phyloP scores from a whole-genome alignment of 2,888 invertebrate species.

The Loripinus fragilis region DNA sequence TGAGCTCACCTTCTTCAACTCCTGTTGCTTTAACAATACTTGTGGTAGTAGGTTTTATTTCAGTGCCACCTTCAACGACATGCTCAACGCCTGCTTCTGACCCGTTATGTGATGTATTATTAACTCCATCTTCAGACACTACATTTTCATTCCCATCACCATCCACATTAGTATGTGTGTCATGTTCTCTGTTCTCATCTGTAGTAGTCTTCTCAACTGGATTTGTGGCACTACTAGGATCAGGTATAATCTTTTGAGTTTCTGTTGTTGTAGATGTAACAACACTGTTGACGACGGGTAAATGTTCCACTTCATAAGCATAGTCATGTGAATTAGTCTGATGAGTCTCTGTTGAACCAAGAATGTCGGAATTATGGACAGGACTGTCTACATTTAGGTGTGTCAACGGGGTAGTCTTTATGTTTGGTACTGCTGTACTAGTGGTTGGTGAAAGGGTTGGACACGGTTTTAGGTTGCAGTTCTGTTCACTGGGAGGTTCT shows the following conservation, averaged over 20 bases:
- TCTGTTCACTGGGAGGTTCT: slow-evolving; percentile 65
- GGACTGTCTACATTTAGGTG: background rate
- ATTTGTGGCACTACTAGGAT: background rate
- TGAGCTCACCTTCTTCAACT: background rate
- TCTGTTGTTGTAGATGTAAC: background rate
- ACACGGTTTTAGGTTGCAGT: slow-evolving; percentile 66
- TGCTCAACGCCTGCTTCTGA: background rate
- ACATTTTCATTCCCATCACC: background rate
- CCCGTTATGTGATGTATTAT: background rate
- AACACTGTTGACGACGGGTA: no score
- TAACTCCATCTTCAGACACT: background rate
- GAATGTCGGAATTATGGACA: background rate
- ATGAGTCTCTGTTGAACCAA: background rate
- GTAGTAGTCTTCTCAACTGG: background rate
- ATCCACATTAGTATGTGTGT: background rate
- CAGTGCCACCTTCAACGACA: background rate
- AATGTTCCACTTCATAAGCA: no score
- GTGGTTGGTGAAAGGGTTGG: slow-evolving; percentile 41
- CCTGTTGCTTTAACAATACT: background rate
- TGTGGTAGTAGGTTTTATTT: slow-evolving; percentile 4
- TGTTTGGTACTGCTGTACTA: slow-evolving; percentile 13
- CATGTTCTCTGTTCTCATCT: background rate
- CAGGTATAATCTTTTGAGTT: background rate
- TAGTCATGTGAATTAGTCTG: background rate
- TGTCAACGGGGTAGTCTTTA: background rate